Evolutionary conservation across 2,797 vertebrate species (phyloP).

Genomic region (Atherinosoma microstoma): DNA sequence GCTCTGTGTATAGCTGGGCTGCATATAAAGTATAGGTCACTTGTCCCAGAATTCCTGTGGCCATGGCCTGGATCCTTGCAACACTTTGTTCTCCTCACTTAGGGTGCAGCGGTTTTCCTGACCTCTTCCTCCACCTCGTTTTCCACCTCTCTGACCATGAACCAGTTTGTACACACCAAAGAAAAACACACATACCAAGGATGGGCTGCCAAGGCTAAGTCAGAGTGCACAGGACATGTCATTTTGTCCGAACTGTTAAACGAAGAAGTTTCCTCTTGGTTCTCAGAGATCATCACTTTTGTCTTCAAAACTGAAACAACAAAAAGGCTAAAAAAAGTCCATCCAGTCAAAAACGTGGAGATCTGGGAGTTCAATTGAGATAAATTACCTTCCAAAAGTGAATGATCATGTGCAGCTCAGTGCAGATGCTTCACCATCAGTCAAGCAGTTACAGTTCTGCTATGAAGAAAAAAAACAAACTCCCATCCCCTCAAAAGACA

Average conservation of each 20-base stretch:
- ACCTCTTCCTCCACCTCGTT: constrained; percentile 71
- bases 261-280: constrained; percentile 33
- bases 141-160: constrained; percentile 56
- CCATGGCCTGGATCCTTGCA: constrained; percentile 65
- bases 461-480: constrained; percentile 12
- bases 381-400: not conserved
- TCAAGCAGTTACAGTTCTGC: constrained; percentile 24
- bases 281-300: constrained; percentile 18
- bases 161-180: constrained; percentile 22
- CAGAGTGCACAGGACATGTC: constrained; percentile 37
- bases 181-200: constrained; percentile 35
- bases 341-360: not conserved
- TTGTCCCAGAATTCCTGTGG: constrained; percentile 82
- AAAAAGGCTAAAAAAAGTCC: not conserved
- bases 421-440: constrained; percentile 19
- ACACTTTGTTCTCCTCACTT: constrained; percentile 80
- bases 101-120: constrained; percentile 74
- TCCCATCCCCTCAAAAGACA: constrained; percentile 31
- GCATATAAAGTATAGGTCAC: constrained; percentile 81
- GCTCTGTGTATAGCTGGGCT: constrained; percentile 62
- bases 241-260: constrained; percentile 39
- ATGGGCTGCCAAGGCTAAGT: constrained; percentile 50
- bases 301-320: not conserved
- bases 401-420: not conserved
- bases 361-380: not conserved